A percentile compares a stretch with the other conserved stretches of the same genome.
These are phyloP conservation scores for Ormyrus rosae DNA, from an alignment of 2,888 invertebrate genomes.

Conservation along the genomic window DNA sequence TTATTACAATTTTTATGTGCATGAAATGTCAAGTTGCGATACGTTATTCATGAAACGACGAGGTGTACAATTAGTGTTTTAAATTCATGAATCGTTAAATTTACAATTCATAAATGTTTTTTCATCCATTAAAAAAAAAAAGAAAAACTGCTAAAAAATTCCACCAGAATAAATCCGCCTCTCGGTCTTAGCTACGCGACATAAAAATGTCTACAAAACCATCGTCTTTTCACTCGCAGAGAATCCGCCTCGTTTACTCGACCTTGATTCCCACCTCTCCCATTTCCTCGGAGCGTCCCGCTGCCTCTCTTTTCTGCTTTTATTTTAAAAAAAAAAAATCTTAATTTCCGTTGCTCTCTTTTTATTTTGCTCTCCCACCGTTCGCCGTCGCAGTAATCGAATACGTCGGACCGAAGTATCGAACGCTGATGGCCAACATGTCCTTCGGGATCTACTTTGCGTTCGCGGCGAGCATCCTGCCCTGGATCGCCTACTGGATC, in stretches of 20 bases:
- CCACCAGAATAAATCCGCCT: too few relatives aligned
- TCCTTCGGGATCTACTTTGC: slow-evolving; percentile 93
- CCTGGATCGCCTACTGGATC: slow-evolving; percentile 90
- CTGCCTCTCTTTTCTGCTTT: background rate
- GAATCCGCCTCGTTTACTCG: too few relatives aligned
- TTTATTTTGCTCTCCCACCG: background rate
- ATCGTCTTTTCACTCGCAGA: too few relatives aligned
- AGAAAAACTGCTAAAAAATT: too few relatives aligned
- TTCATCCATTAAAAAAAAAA: too few relatives aligned
- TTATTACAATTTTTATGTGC: slow-evolving; percentile 10
- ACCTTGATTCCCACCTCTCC: too few relatives aligned
- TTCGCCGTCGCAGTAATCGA: slow-evolving; percentile 83
- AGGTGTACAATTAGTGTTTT: too few relatives aligned
- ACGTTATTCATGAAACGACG: background rate
- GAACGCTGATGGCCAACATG: slow-evolving; percentile 93
- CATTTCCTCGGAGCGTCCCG: too few relatives aligned
- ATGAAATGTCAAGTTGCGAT: background rate
- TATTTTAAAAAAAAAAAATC: background rate
- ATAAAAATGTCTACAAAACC: too few relatives aligned
- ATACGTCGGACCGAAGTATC: slow-evolving; percentile 92
- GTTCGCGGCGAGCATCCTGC: slow-evolving; percentile 85
- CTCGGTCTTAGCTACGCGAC: too few relatives aligned
- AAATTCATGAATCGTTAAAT: too few relatives aligned
- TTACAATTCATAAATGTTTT: too few relatives aligned
- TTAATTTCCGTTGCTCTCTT: background rate